A percentile compares a stretch with the other conserved stretches of the same genome.
phyloP scores from a whole-genome alignment of 2,888 invertebrate genomes.

The Meloe dianella region DNA sequence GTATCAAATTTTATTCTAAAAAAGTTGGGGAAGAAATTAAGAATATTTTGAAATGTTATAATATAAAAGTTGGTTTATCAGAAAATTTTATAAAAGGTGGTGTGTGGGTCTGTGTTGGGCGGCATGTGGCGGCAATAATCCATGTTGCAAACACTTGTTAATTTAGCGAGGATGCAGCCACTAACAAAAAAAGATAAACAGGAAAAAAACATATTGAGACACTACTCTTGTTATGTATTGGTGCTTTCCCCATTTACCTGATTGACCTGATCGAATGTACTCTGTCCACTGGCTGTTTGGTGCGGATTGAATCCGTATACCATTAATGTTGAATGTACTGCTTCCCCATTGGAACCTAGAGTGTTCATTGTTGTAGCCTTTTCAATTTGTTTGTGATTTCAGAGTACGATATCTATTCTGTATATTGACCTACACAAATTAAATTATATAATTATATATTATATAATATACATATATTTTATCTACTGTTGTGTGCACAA shows the following conservation, averaged over 20 bases:
- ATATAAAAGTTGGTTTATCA: not conserved
- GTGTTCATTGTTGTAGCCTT: constrained; percentile 62
- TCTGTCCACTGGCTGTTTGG: constrained; percentile 57
- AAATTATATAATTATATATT: constrained; percentile 56
- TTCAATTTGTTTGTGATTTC: constrained; percentile 60
- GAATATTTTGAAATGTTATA: not conserved
- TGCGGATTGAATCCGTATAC: constrained; percentile 36
- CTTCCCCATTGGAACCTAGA: constrained; percentile 60
- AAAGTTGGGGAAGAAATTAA: not conserved
- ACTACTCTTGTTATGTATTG: constrained; percentile 55
- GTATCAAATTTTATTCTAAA: constrained; percentile 10
- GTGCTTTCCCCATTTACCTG: constrained; percentile 53
- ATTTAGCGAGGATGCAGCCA: constrained; percentile 59
- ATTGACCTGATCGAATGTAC: constrained; percentile 55
- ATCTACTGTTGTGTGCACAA: constrained; percentile 62
- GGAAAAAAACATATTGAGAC: constrained; percentile 32
- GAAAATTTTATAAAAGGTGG: constrained; percentile 8
- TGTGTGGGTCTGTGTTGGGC: constrained; percentile 6
- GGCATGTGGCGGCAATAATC: constrained; percentile 8
- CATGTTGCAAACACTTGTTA: constrained; percentile 53
- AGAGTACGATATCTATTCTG: constrained; percentile 58
- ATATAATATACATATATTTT: constrained; percentile 59
- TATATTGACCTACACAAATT: constrained; percentile 59
- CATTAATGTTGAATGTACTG: constrained; percentile 58
- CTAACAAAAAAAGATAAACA: constrained; percentile 53